Base-by-base conservation (phyloP, 2,113 vertebrate genomes). In the Electrona antarctica region DNA sequence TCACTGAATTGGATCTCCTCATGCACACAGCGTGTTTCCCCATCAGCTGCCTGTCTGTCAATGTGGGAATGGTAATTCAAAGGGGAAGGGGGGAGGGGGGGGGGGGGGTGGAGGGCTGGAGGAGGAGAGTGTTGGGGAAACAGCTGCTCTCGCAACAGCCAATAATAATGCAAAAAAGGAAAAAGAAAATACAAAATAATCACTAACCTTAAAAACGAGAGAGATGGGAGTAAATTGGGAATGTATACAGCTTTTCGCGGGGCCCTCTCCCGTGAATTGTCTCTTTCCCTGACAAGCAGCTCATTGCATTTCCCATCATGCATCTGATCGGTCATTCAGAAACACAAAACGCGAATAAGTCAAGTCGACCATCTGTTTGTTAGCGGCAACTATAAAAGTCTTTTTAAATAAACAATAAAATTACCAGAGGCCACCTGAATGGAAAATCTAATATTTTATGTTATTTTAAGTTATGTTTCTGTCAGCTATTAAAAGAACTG, bases 331-430 rank as follows among this genome's bases (percentile, higher is more conserved):
- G 97, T 98, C 98, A 98, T 97, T 98, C 96, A 97, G 96, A 96
- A 96, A 97, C 96, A 97, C 95, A 97, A 95, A 97, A 97, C 95
- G 95, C 96, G 98, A 98, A 98, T 97, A 98, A 98, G 97, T 96
- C 96, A 98, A 97, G 96, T 95, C 95, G 92, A 98, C 98, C 98
- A 99, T 99, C 98, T 99, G 98, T 96, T 98, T 98, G 96, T 98
- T 98, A 98, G 96, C 93, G 93, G 92, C 95, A 95, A 96, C 96
- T 93, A 96, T 96, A 96, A 98, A 97, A 98, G 95, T 97, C 95
- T 90, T 98, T 96, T 95, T 95, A 95, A 97, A 97, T 96, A 97
- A 97, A 97, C 95, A 98, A 96, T 97, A 97, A 95, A 97, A 96
- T 96, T 93, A 95, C 93, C 95, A 91, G 94, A 95, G 96, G 96